Percentiles rank a stretch among this genome's conserved stretches.
Evolutionary conservation across 1,140 invertebrate genomes (phyloP).

Genomic region (Heliconius hewitsoni): DNA sequence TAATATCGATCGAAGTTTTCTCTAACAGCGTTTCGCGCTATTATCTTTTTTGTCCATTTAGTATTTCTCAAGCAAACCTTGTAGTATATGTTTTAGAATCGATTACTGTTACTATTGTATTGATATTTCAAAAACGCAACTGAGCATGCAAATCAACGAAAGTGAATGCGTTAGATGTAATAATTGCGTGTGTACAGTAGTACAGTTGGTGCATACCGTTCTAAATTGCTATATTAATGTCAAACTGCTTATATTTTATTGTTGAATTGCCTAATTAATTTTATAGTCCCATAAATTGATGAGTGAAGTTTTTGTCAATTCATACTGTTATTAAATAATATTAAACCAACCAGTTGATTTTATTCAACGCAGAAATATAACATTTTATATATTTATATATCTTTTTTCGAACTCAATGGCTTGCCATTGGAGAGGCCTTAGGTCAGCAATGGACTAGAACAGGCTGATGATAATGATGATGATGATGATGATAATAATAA

Average conservation of each 20-base stretch:
- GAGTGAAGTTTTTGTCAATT: background rate
- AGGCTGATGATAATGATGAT: too few relatives aligned
- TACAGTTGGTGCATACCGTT: constrained; percentile 36
- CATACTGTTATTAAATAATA: background rate
- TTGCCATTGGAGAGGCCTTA: too few relatives aligned
- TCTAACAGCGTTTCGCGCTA: background rate
- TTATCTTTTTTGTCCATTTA: constrained; percentile 11
- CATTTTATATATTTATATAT: too few relatives aligned
- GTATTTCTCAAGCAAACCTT: constrained; percentile 6
- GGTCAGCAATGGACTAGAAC: too few relatives aligned
- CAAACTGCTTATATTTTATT: background rate
- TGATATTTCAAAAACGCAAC: constrained; percentile 41
- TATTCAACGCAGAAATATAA: too few relatives aligned
- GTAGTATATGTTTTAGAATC: constrained; percentile 25
- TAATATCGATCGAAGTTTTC: constrained; percentile 33
- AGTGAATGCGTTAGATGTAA: constrained; percentile 48
- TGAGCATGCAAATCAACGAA: constrained; percentile 57
- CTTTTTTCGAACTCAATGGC: too few relatives aligned
- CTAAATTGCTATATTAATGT: constrained; percentile 30
- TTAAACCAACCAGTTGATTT: too few relatives aligned
- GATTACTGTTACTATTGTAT: constrained; percentile 25
- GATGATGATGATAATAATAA: too few relatives aligned
- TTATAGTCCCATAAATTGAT: constrained; percentile 3
- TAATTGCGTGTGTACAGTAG: constrained; percentile 32
- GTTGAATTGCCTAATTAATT: constrained; percentile 13